Evolutionary conservation across 2,888 invertebrate genomes (phyloP), one percentile per base, ranked within the genome.

Genomic region (Hirtodrosophila confusa): DNA sequence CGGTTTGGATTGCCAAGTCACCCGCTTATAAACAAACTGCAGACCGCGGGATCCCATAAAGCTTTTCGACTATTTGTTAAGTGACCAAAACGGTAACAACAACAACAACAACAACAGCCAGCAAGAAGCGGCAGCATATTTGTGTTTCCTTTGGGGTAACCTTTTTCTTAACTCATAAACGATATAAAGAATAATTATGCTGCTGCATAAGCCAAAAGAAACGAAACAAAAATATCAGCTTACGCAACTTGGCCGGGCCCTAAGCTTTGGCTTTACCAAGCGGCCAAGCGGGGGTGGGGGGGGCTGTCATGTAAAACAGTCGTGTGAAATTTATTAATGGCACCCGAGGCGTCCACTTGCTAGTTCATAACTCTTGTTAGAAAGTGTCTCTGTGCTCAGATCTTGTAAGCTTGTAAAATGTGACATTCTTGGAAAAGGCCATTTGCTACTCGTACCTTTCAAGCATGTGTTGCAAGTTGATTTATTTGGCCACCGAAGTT

Each of bases 1-100:
- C 87, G 87, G 88, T 82, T 82, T 82, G 72, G 75, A 76, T 82
- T 85, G 86, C 78, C 78, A 85, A 85, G 78, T 85, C 87, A 87
- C 82, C 87, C 82, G 82, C 82, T 82, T 77, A 83, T 73, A 86
- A 75, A 65, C 80, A 82, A 62, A 84, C 84, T 80, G 64, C 77
- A 80, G 71, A 49, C 36, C 55, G 41, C 61, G 48, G 64, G 72
- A 74, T 67, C 69, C 78, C 86, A 82, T 80, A 80, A 75, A 78
- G 86, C 72, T 31, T 86, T 86, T 80, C 66, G 72, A 72, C 82
- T 85, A 82, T 82, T 82, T 85, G 88, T 82, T 67, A 82, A 85
- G 75, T 82, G 82, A 80, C 82, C 85, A 85, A 82, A 80, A 80
- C 78, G 78, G 82, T 80, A 80, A 85, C 78, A 79, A 68, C 75